These are phyloP conservation scores for Conus betulinus DNA, from an alignment of 1,140 invertebrate genomes.

Conservation along the genomic window DNA sequence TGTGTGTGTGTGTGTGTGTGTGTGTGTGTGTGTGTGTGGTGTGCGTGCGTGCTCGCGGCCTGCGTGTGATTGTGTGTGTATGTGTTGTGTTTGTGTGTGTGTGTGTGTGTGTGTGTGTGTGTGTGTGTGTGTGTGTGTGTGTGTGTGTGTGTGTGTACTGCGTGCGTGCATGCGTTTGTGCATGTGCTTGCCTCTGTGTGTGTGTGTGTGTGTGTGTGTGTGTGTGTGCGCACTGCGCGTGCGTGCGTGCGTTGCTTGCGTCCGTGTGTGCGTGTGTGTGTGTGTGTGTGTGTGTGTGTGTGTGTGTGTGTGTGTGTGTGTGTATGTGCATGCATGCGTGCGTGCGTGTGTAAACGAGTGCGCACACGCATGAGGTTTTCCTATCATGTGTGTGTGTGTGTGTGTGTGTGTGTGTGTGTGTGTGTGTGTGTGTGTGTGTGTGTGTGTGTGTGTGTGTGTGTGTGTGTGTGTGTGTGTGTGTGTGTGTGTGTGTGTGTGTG, in stretches of 20 bases:
- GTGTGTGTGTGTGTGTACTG: neutral
- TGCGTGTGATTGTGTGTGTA: neutral
- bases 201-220: neutral
- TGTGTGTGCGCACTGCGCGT: neutral
- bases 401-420: too few relatives aligned
- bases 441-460: too few relatives aligned
- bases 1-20: too few relatives aligned
- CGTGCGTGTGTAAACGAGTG: neutral
- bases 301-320: too few relatives aligned
- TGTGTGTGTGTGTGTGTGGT: too few relatives aligned
- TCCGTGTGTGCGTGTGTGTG: neutral
- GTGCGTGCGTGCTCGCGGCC: too few relatives aligned
- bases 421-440: too few relatives aligned
- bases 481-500: too few relatives aligned
- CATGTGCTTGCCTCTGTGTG: neutral
- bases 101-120: neutral
- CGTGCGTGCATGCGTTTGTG: neutral
- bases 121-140: neutral
- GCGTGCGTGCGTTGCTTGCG: neutral
- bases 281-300: neutral
- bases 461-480: too few relatives aligned
- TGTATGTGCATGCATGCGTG: too few relatives aligned
- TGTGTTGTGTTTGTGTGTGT: neutral
- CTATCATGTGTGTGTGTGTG: too few relatives aligned
- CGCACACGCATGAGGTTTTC: neutral